These are phyloP conservation scores for Cichlasoma orientale DNA, from an alignment of 2,797 vertebrate species.

Conservation along the genomic window DNA sequence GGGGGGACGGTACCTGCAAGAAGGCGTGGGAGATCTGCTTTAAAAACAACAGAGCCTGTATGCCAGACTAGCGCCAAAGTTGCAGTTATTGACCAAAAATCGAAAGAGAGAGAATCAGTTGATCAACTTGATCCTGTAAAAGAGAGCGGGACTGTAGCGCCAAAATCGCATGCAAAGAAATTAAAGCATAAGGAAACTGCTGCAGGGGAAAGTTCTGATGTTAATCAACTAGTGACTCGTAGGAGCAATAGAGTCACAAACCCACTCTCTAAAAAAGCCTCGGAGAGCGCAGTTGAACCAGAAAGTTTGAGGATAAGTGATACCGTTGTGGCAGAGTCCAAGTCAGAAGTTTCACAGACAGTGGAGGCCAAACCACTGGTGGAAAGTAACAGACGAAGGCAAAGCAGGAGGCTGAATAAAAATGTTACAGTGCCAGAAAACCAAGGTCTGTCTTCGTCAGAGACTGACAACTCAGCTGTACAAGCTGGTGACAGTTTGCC, in stretches of 20 bases:
- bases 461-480: conserved; percentile 30
- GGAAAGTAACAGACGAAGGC: conserved; percentile 68
- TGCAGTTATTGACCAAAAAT: conserved; percentile 74
- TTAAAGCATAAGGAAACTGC: conserved; percentile 56
- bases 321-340: conserved; percentile 46
- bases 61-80: conserved; percentile 63
- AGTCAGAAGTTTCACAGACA: conserved; percentile 61
- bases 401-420: conserved; percentile 80
- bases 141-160: conserved; percentile 48
- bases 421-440: conserved; percentile 57
- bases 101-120: conserved; percentile 58
- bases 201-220: conserved; percentile 54
- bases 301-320: conserved; percentile 58
- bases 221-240: conserved; percentile 65
- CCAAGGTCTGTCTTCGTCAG: conserved; percentile 35
- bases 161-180: conserved; percentile 66
- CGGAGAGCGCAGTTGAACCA: conserved; percentile 45
- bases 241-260: conserved; percentile 72
- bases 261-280: conserved; percentile 43
- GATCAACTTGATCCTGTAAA: conserved; percentile 50
- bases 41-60: conserved; percentile 61
- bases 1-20: conserved; percentile 60
- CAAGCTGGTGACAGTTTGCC: conserved; percentile 51
- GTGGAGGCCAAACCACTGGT: conserved; percentile 54
- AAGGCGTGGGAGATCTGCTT: conserved; percentile 80